A percentile compares a stretch with the other conserved stretches of the same genome.
These are phyloP conservation scores for Heliconius aoede DNA, from an alignment of 2,888 invertebrate species.

Conservation along the genomic window DNA sequence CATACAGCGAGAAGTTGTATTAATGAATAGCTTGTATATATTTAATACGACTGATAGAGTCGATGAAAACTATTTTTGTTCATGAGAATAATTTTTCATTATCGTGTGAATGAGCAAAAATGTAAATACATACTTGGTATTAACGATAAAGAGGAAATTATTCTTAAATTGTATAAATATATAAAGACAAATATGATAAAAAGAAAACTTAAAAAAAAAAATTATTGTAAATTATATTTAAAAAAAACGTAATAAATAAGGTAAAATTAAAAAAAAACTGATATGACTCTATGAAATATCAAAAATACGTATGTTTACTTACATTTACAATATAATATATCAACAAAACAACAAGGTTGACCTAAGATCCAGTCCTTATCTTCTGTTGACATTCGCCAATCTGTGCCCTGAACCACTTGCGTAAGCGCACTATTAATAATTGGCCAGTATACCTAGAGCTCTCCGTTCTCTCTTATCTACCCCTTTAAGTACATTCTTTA, in stretches of 20 bases:
- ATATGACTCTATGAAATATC: constrained; percentile 15
- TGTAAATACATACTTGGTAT: neutral
- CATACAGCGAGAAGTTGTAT: neutral
- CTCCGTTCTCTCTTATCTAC: constrained; percentile 22
- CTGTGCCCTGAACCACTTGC: constrained; percentile 75
- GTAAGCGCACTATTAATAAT: constrained; percentile 69
- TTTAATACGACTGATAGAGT: neutral
- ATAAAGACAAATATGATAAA: neutral
- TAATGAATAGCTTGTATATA: neutral
- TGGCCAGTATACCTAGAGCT: constrained; percentile 56
- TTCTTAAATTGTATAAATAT: neutral
- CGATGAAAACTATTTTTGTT: neutral
- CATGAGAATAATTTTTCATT: neutral
- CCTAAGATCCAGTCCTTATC: constrained; percentile 67
- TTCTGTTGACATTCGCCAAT: constrained; percentile 74
- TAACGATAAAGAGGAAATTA: neutral
- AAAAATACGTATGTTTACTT: constrained; percentile 32
- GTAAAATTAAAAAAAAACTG: neutral
- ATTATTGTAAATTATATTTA: neutral
- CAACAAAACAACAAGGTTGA: constrained; percentile 62
- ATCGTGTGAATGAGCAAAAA: neutral
- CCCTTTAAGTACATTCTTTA: constrained; percentile 1
- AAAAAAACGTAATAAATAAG: neutral
- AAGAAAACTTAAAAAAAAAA: no score
- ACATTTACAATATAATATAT: constrained; percentile 11